Evolutionary conservation across 2,888 invertebrate genomes (phyloP).

Genomic region (Philereme transversata): DNA sequence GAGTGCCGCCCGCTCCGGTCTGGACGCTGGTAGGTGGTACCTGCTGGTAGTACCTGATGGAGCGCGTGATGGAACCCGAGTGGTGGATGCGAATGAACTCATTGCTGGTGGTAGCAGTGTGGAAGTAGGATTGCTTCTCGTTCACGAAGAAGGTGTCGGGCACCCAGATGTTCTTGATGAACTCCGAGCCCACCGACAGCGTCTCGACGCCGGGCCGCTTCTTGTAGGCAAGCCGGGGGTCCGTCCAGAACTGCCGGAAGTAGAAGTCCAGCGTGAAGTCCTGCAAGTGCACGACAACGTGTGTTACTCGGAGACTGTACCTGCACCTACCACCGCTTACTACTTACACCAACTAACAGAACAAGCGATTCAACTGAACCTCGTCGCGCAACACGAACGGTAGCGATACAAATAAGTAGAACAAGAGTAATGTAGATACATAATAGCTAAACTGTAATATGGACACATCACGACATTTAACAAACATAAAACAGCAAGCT

Average conservation of each 20-base stretch:
- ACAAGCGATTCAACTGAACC: constrained; percentile 14
- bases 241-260: constrained; percentile 98
- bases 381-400: constrained; percentile 21
- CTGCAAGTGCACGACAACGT: constrained; percentile 66
- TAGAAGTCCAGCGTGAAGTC: constrained; percentile 98
- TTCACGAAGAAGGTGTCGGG: constrained; percentile 99
- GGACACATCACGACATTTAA: constrained; percentile 39
- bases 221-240: constrained; percentile 95
- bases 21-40: constrained; percentile 3
- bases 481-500: constrained; percentile 37
- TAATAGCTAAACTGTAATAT: constrained; percentile 17
- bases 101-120: constrained; percentile 99
- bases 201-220: constrained; percentile 93
- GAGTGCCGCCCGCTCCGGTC: background rate
- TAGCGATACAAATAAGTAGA: constrained; percentile 17
- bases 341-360: constrained; percentile 5
- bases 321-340: background rate
- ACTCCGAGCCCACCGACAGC: constrained; percentile 94
- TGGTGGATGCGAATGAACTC: constrained; percentile 97
- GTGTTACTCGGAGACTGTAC: background rate
- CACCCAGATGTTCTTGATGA: constrained; percentile 98
- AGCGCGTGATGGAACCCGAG: constrained; percentile 95
- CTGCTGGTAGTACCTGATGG: constrained; percentile 88
- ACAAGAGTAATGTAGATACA: constrained; percentile 1
- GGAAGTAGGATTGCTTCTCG: constrained; percentile 99